Conservation (phyloP, 2,113 vertebrate genomes). For the Perca fluviatilis region DNA sequence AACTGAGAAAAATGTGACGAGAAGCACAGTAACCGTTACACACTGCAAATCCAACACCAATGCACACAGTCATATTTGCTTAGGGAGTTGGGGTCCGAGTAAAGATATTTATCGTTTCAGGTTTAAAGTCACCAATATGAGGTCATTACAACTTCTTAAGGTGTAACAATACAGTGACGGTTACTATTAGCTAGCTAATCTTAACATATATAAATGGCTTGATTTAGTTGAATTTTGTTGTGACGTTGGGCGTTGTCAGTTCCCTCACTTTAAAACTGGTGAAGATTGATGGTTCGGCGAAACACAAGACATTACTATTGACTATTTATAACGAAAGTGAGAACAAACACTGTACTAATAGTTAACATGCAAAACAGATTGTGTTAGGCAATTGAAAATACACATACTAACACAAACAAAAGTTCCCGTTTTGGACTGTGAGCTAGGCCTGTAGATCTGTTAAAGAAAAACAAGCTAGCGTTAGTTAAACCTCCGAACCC, state of each 20-base stretch:
- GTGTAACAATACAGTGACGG: not conserved
- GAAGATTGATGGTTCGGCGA: not conserved
- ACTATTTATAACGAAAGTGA: too few relatives aligned
- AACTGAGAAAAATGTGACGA: not conserved
- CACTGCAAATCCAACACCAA: not conserved
- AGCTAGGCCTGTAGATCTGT: slow-evolving; percentile 24
- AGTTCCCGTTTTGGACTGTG: not conserved
- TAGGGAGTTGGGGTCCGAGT: not conserved
- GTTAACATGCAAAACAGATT: not conserved
- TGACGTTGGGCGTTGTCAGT: not conserved
- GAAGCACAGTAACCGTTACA: not conserved
- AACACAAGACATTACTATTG: not conserved
- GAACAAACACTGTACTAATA: too few relatives aligned
- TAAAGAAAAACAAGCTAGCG: not conserved
- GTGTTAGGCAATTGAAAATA: not conserved
- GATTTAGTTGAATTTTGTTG: not conserved
- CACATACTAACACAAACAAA: not conserved
- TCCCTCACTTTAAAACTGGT: not conserved
- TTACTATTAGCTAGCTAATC: not conserved
- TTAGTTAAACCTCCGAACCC: not conserved
- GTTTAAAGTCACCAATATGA: not conserved
- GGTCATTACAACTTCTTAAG: not conserved
- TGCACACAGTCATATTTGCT: not conserved
- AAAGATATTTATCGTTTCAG: not conserved
- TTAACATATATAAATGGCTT: not conserved